Base-by-base conservation (phyloP, 2,888 invertebrate species). In the Nemapogon koenigi region DNA sequence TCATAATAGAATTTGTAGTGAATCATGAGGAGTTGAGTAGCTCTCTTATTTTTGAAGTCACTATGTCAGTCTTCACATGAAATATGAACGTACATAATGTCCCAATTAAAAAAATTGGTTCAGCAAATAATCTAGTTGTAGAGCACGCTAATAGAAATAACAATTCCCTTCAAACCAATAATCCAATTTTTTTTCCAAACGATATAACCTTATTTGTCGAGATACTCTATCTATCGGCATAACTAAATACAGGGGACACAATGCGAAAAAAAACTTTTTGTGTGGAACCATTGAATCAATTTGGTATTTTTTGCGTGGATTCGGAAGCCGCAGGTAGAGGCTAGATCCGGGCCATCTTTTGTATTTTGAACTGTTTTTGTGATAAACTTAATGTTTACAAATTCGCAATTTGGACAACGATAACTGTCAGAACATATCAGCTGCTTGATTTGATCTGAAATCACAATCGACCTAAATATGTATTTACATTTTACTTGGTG, bases 301-400 rank as follows among this genome's bases (percentile, higher is more conserved):
- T 72, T 65, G 54, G 49, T 41, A 51, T 75, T 76, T 73, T 76
- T 73, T 57, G 47, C 52, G 58, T 55, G 57, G 57, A 64, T 72
- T 76, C 76, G 76, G 76, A 78, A 78, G 75, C 75, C 72, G 69
- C 26, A 76, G 78, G 76, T 76, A 76, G 68, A 65, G 59, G 50
- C 65, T 67, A 73, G 75, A 76, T 76, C 76, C 78, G 76, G 71
- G 68, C 47, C 50, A 42, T 54, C 57, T 16, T 61, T 75, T 73
- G 65, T 66, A 55, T 53, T 51, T 44, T 19, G 25, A 37, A 40
- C 58, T 52, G 59, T 70, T 64, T 56, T 63, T 59, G 49, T 57
- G 58, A 62, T 59, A 61, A 55, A 55, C 59, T 16, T 63, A 61
- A 69, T 75, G 70, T 76, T 78, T 75, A 69, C 73, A 68, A 70